Percentiles rank a stretch among this genome's conserved stretches.
Evolutionary conservation across 2,797 vertebrate genomes (phyloP).

Genomic region (Chromobotia macracanthus): DNA sequence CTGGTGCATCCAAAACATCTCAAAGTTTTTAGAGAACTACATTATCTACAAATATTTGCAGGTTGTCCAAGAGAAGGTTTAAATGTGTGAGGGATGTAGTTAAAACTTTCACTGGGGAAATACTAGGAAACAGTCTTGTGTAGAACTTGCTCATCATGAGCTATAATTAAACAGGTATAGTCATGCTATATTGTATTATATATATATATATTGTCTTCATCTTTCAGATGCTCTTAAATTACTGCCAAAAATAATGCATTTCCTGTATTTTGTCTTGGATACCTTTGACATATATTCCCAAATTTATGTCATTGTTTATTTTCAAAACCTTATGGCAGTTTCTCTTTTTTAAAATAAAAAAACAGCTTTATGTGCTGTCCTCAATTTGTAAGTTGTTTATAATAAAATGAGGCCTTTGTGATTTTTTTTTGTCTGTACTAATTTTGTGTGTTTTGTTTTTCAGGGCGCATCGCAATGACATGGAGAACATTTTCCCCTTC

Average conservation of each 20-base stretch:
- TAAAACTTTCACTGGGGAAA: not conserved
- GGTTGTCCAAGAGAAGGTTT: not conserved
- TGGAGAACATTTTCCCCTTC: constrained; percentile 96
- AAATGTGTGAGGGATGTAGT: not conserved
- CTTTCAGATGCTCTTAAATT: not conserved
- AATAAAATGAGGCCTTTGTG: not conserved
- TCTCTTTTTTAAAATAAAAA: no score
- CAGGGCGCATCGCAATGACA: constrained; percentile 90
- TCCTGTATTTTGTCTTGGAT: not conserved
- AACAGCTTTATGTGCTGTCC: not conserved
- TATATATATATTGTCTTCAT: not conserved
- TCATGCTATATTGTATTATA: not conserved
- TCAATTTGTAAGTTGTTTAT: not conserved
- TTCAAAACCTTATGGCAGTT: not conserved
- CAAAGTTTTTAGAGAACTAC: not conserved
- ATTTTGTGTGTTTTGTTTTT: constrained; percentile 13
- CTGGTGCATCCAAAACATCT: not conserved
- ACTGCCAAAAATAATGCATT: not conserved
- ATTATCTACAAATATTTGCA: not conserved
- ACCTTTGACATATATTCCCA: not conserved
- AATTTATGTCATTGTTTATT: no score
- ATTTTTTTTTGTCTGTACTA: not conserved
- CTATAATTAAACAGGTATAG: not conserved
- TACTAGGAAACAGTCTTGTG: not conserved
- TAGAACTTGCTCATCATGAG: not conserved